phyloP scores from a whole-genome alignment of 2,888 invertebrate genomes.

The Protonemura montana region DNA sequence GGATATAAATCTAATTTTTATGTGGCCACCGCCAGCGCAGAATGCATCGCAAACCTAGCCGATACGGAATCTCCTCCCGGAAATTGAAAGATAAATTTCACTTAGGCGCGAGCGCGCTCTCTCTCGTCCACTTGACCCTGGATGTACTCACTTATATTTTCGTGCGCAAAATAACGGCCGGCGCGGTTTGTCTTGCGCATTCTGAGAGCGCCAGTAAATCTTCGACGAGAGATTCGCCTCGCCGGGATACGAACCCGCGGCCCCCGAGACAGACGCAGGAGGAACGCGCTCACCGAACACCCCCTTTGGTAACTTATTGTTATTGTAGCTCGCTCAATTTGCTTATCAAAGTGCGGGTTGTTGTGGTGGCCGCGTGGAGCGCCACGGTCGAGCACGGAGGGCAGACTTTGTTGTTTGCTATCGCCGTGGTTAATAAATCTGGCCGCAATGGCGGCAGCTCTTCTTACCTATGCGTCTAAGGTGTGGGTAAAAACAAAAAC shows the following conservation, averaged over 20 bases:
- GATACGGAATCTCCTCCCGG: not conserved
- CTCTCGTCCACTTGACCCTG: not conserved
- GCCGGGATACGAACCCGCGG: not conserved
- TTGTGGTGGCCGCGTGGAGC: not conserved
- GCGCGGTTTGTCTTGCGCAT: not conserved
- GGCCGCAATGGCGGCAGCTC: too few species aligned
- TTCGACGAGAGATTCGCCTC: not conserved
- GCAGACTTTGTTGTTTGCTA: too few species aligned
- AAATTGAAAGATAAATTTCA: slow-evolving; percentile 5
- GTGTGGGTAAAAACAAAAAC: too few species aligned
- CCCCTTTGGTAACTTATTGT: not conserved
- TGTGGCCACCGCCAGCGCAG: not conserved
- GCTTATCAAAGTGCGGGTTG: not conserved
- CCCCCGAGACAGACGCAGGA: not conserved
- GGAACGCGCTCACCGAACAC: not conserved
- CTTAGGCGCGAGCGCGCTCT: not conserved
- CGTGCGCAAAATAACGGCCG: not conserved
- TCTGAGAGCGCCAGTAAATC: not conserved
- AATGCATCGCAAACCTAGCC: not conserved
- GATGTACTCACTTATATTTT: not conserved
- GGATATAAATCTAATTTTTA: not conserved
- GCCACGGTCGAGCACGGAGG: not conserved
- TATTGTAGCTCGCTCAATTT: not conserved
- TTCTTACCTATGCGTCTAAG: too few species aligned
- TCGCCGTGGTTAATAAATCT: too few species aligned